Conservation (phyloP, 2,797 vertebrate genomes). For the Crocodylus rhombifer region DNA sequence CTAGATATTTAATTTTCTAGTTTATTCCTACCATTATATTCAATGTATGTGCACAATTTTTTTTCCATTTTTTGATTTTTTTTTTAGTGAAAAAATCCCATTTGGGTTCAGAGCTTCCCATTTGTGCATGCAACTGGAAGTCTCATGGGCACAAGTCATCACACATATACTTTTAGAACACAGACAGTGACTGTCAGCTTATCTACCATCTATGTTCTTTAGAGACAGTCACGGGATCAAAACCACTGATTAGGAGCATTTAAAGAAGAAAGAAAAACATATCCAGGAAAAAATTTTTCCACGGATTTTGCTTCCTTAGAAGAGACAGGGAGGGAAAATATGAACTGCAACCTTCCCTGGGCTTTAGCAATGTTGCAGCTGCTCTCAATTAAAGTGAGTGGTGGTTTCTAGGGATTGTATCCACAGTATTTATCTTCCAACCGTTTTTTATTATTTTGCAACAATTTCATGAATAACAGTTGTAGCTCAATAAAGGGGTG, state of each 20-base stretch:
- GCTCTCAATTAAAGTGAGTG: constrained; percentile 67
- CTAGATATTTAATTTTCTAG: constrained; percentile 35
- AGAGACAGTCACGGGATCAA: background rate
- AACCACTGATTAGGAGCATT: background rate
- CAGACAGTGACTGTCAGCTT: background rate
- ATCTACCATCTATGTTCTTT: background rate
- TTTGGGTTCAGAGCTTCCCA: constrained; percentile 3
- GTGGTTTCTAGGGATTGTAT: constrained; percentile 53
- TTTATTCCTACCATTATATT: background rate
- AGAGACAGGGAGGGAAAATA: constrained; percentile 25
- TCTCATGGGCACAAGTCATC: constrained; percentile 34
- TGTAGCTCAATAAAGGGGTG: constrained; percentile 47
- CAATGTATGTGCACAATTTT: background rate
- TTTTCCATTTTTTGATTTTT: constrained; percentile 24
- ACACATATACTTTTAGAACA: background rate
- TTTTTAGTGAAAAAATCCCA: background rate
- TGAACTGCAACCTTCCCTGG: constrained; percentile 49
- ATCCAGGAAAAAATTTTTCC: background rate
- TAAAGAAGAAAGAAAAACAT: background rate
- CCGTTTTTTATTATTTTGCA: constrained; percentile 48
- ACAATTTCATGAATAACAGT: constrained; percentile 50
- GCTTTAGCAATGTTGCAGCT: constrained; percentile 66
- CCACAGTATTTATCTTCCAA: constrained; percentile 61
- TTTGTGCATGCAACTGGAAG: constrained; percentile 27
- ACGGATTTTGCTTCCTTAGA: constrained; percentile 11